phyloP scores from a whole-genome alignment of 1,140 invertebrate genomes.

The Chymomyza costata region DNA sequence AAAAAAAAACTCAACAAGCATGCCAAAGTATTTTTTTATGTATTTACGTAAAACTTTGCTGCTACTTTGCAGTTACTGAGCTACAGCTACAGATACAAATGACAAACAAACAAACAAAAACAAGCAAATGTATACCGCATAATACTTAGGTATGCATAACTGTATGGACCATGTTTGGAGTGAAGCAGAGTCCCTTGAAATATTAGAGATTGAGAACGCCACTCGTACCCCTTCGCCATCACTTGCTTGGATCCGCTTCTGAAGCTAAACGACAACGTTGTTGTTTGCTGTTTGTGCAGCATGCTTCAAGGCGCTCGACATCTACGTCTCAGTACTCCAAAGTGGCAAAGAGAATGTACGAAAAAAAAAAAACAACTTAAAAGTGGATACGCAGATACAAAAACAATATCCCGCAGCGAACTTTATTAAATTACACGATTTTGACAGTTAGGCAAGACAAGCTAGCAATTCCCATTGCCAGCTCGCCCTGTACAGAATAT shows the following conservation, averaged over 20 bases:
- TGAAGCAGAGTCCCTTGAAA: too few species aligned
- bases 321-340: slow-evolving; percentile 9
- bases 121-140: slow-evolving; percentile 1
- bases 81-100: too few species aligned
- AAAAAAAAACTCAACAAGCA: too few species aligned
- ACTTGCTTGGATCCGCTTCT: too few species aligned
- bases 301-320: slow-evolving; percentile 38
- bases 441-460: slow-evolving; percentile 72
- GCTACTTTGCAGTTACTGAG: slow-evolving; percentile 13
- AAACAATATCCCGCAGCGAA: slow-evolving; percentile 74
- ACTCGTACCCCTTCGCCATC: too few species aligned
- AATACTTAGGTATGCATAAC: too few species aligned
- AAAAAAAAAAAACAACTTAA: slow-evolving; percentile 8
- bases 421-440: slow-evolving; percentile 75
- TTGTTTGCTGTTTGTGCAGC: slow-evolving; percentile 51
- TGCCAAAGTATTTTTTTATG: slow-evolving; percentile 3
- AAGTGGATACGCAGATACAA: slow-evolving; percentile 30
- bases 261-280: too few species aligned
- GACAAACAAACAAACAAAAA: slow-evolving; percentile 7
- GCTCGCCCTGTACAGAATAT: too few species aligned
- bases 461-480: too few species aligned
- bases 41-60: slow-evolving; percentile 11
- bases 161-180: too few species aligned
- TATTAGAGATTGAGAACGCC: too few species aligned
- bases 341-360: slow-evolving; percentile 5